Base-by-base conservation (phyloP, 1,140 invertebrate species). In the Lordiphosa collinella region DNA sequence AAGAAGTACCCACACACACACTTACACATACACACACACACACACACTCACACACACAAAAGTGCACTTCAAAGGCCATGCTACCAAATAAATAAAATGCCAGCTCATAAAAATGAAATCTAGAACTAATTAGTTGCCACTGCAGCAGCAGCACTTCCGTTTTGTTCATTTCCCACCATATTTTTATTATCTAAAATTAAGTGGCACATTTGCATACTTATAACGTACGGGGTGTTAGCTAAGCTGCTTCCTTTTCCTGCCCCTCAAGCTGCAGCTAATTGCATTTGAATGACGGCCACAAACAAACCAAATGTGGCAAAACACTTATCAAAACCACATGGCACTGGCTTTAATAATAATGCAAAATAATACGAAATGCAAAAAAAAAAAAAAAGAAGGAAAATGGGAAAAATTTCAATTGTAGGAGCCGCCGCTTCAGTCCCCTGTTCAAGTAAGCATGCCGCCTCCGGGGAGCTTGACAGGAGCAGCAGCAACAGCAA, bases 231-330 rank as follows among this genome's bases (percentile, higher is more conserved):
- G 11, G 41, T 61, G 56, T 66, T 67, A 67, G 68, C 63, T 68
- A 54, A 70, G 53, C 53, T 47, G 63, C 76, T 82, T 82, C 76
- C 76, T 82, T 82, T 82, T 82, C 71, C 76, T 82, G 78, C 34
- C 78, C 78, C 78, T 82, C 63, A 84, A 82, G 78, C 78, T 48
- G 71, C 62, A 82, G 76, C 76, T 80, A 80, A 82, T 82, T 82
- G 76, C 71, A 82, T 82, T 61, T 59, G 51, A 65, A 62, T 38
- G 57, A 62, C 3, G 18, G 18, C 62, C 37, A 41, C 57, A 62
- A 64, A 49, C 31, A 36, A 60, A 47, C 55, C 47, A 64, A 48
- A 70, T 56, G 61, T 43, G 40, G 22, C 40, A 44, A 44, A 44
- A 44, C 41, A 37, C 48, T 50, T 50, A 50, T 36, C 31, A 37